Evolutionary conservation across 2,888 invertebrate genomes (phyloP).

Genomic region (Xestia ashworthii): DNA sequence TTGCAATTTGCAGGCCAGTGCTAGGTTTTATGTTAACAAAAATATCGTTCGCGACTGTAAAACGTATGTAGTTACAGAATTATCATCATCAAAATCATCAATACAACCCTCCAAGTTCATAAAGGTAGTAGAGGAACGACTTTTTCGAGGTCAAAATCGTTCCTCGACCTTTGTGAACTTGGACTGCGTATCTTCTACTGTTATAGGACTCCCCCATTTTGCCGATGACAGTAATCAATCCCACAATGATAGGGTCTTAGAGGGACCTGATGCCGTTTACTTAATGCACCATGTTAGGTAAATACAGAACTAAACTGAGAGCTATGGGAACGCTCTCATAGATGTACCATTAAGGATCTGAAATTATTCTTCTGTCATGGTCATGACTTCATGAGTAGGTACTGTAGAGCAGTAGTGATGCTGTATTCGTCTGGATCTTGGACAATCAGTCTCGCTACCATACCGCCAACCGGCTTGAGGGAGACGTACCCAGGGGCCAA

Average conservation of each 20-base stretch:
- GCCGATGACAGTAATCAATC: constrained; percentile 23
- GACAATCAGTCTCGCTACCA: neutral
- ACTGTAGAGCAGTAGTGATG: neutral
- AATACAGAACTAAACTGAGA: neutral
- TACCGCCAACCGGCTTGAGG: neutral
- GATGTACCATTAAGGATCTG: neutral
- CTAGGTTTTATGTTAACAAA: no score
- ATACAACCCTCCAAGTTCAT: no score
- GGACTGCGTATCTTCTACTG: neutral
- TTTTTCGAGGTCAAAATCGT: no score
- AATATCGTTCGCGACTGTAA: no score
- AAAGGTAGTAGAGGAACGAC: no score
- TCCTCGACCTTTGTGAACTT: no score
- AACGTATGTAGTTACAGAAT: no score
- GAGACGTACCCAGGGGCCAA: no score
- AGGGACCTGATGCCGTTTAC: constrained; percentile 12
- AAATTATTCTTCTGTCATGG: neutral
- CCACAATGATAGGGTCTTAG: constrained; percentile 23
- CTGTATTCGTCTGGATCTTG: neutral
- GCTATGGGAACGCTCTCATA: neutral
- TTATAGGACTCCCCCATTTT: constrained; percentile 1
- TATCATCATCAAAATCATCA: no score
- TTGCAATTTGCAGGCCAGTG: no score
- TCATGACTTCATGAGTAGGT: neutral
- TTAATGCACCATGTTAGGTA: neutral